phyloP scores from a whole-genome alignment of 2,888 invertebrate species.

The Stegophylla sp. region DNA sequence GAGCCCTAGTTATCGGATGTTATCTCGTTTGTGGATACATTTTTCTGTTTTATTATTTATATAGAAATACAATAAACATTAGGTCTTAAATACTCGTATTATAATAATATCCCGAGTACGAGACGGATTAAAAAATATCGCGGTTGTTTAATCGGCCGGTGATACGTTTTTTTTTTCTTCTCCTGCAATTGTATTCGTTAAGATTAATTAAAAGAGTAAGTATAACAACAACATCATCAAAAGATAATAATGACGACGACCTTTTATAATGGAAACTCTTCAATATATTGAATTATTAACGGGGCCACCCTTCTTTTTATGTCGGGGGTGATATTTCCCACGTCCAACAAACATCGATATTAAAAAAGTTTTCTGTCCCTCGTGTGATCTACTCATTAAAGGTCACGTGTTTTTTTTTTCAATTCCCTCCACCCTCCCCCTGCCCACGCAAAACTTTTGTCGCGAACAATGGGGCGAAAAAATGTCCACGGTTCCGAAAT shows the following conservation, averaged over 20 bases:
- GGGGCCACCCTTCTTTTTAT: conserved; percentile 21
- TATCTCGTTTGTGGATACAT: too few relatives aligned
- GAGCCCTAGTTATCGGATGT: too few relatives aligned
- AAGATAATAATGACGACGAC: conserved; percentile 3
- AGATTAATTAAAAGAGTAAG: not conserved
- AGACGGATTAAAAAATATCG: too few relatives aligned
- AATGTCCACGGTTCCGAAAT: conserved; percentile 12
- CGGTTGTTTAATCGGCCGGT: too few relatives aligned
- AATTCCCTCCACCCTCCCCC: not conserved
- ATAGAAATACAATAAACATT: too few relatives aligned
- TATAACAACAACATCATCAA: not conserved
- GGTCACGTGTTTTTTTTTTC: conserved; percentile 40
- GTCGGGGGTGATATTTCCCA: conserved; percentile 22
- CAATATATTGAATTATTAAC: conserved; percentile 44
- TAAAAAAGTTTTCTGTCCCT: conserved; percentile 55
- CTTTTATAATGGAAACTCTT: conserved; percentile 35
- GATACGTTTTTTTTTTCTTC: not conserved
- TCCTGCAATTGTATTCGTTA: not conserved
- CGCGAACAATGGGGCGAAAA: conserved; percentile 32
- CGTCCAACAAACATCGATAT: conserved; percentile 48
- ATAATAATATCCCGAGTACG: too few relatives aligned
- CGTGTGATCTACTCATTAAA: conserved; percentile 57
- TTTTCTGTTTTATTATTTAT: too few relatives aligned
- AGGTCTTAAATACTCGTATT: too few relatives aligned
- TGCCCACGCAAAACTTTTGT: conserved; percentile 46